phyloP scores from a whole-genome alignment of 2,797 vertebrate species.

The Huso huso region DNA sequence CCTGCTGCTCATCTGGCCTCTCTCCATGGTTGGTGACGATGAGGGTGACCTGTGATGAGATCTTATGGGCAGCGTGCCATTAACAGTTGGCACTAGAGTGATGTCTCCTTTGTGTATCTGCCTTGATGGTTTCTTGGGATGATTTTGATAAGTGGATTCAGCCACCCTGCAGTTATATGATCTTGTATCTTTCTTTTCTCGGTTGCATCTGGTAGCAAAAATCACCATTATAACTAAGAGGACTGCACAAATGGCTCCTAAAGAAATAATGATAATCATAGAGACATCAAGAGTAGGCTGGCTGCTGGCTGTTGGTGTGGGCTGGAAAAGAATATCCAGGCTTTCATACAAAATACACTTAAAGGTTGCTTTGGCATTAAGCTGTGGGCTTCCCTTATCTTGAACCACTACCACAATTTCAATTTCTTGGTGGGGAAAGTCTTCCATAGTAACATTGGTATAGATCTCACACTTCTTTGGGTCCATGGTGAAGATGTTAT shows the following conservation, averaged over 20 bases:
- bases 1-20: constrained; percentile 78
- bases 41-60: constrained; percentile 83
- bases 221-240: constrained; percentile 87
- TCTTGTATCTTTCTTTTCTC: constrained; percentile 87
- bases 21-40: constrained; percentile 79
- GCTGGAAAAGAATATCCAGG: constrained; percentile 66
- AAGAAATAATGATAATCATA: constrained; percentile 88
- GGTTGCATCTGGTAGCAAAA: constrained; percentile 84
- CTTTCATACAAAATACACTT: constrained; percentile 64
- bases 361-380: constrained; percentile 72
- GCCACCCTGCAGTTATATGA: constrained; percentile 93
- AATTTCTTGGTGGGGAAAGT: constrained; percentile 60
- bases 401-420: constrained; percentile 79
- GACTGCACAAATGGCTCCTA: constrained; percentile 81
- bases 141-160: constrained; percentile 90
- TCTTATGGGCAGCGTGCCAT: constrained; percentile 83
- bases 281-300: constrained; percentile 75
- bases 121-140: constrained; percentile 86
- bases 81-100: constrained; percentile 82
- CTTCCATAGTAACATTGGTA: constrained; percentile 79
- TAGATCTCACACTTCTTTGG: constrained; percentile 83
- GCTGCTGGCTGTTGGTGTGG: constrained; percentile 66
- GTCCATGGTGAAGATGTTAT: constrained; percentile 78
- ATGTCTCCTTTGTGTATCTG: constrained; percentile 98
- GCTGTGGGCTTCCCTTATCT: constrained; percentile 79